These are phyloP conservation scores for Polypedilum pembai DNA, from an alignment of 1,140 invertebrate genomes.

Conservation along the genomic window DNA sequence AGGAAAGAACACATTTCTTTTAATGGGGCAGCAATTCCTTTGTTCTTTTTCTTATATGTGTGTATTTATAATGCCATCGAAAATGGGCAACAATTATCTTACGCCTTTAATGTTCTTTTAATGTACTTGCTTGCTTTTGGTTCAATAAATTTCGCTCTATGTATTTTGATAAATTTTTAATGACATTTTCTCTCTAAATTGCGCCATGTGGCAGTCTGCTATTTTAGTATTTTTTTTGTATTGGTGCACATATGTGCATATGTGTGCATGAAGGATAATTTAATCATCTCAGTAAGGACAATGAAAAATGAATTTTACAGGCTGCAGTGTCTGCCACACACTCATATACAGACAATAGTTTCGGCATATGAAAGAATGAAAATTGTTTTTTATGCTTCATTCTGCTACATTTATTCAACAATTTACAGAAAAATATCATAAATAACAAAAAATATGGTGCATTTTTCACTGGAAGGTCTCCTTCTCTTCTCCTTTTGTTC, in stretches of 20 bases:
- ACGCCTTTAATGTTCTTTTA: slow-evolving; percentile 9
- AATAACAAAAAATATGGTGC: slow-evolving; percentile 14
- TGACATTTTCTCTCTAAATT: slow-evolving; percentile 15
- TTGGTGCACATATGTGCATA: no score
- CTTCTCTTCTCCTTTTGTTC: neutral
- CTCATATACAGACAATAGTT: no score
- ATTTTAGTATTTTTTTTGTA: neutral
- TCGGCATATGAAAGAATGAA: neutral
- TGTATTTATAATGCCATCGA: no score
- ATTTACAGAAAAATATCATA: neutral
- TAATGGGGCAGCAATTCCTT: neutral
- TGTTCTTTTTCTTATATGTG: neutral
- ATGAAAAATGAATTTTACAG: slow-evolving; percentile 13
- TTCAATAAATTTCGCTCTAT: neutral
- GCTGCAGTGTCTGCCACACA: neutral
- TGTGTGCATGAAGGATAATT: neutral
- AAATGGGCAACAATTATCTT: slow-evolving; percentile 15
- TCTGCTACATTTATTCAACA: slow-evolving; percentile 17
- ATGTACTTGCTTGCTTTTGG: neutral
- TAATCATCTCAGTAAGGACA: neutral
- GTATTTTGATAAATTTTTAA: slow-evolving; percentile 29
- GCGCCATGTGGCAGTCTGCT: neutral
- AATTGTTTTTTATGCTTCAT: slow-evolving; percentile 1
- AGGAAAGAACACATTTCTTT: neutral
- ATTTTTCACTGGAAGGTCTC: neutral